Evolutionary conservation across 1,140 invertebrate genomes (phyloP).

Genomic region (Drosophila ercepeae): DNA sequence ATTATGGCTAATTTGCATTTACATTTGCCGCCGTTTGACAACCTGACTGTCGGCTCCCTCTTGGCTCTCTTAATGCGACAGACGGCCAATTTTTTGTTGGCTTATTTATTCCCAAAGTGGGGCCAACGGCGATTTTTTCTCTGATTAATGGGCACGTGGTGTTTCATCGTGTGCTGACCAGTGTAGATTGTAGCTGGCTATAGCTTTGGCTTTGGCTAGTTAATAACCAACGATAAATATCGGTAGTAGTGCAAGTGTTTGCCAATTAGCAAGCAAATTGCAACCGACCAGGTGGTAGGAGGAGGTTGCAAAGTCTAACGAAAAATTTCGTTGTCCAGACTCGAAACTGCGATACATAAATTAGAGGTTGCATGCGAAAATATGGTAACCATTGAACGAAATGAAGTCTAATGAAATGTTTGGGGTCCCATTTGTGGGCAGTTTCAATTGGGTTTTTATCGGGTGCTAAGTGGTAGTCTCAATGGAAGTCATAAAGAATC

Average conservation of each 20-base stretch:
- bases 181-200: slow-evolving; percentile 19
- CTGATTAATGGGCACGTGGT: slow-evolving; percentile 72
- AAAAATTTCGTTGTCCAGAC: slow-evolving; percentile 30
- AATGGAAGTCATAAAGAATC: slow-evolving; percentile 11
- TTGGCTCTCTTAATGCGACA: slow-evolving; percentile 53
- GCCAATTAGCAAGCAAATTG: slow-evolving; percentile 72
- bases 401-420: slow-evolving; percentile 27
- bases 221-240: slow-evolving; percentile 75
- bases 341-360: slow-evolving; percentile 47
- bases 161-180: slow-evolving; percentile 43
- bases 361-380: slow-evolving; percentile 54
- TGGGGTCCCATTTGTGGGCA: slow-evolving; percentile 10
- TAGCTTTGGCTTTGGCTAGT: slow-evolving; percentile 32
- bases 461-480: slow-evolving; percentile 50
- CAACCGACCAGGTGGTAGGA: slow-evolving; percentile 20
- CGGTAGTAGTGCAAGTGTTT: slow-evolving; percentile 68
- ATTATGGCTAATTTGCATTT: slow-evolving; percentile 61
- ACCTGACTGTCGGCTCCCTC: slow-evolving; percentile 34
- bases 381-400: slow-evolving; percentile 8
- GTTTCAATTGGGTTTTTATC: slow-evolving; percentile 48
- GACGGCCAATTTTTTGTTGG: slow-evolving; percentile 41
- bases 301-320: slow-evolving; percentile 26
- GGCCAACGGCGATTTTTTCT: slow-evolving; percentile 52
- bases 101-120: slow-evolving; percentile 48
- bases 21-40: slow-evolving; percentile 59